These are phyloP conservation scores for Sebastes kiyomatsui DNA, from an alignment of 2,797 vertebrate genomes.

Conservation along the genomic window DNA sequence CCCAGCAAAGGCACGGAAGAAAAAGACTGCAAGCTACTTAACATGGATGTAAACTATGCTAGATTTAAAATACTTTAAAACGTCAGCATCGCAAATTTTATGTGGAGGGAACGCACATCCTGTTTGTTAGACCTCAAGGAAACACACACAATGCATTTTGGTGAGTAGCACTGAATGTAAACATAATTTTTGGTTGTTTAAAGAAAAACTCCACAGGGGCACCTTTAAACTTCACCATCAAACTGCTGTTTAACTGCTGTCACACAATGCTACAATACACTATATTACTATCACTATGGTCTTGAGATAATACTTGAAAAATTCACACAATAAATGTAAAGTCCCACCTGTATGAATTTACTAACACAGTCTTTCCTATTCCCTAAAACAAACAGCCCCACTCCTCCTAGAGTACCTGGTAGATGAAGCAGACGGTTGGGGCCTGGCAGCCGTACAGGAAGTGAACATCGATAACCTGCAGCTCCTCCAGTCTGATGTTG, in stretches of 20 bases:
- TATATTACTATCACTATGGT: background rate
- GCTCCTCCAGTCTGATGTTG: slow-evolving; percentile 96
- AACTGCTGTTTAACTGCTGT: background rate
- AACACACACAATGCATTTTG: too few species aligned
- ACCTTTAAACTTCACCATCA: background rate
- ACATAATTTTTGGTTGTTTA: background rate
- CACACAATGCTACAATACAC: background rate
- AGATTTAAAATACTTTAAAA: background rate
- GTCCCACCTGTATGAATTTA: background rate
- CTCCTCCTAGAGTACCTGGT: slow-evolving; percentile 85
- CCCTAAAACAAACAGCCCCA: background rate
- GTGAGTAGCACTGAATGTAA: background rate
- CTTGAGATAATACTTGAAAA: background rate
- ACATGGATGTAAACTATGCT: background rate
- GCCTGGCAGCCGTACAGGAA: slow-evolving; percentile 97
- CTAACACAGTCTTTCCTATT: background rate
- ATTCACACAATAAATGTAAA: background rate
- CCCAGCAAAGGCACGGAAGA: background rate
- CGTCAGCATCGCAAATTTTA: too few species aligned
- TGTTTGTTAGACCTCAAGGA: background rate
- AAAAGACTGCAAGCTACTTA: background rate
- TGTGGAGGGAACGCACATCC: background rate
- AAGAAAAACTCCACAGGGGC: background rate
- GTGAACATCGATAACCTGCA: slow-evolving; percentile 98
- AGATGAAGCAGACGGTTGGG: slow-evolving; percentile 98